phyloP scores from a whole-genome alignment of 2,888 invertebrate genomes.

The Isoperla grammatica region DNA sequence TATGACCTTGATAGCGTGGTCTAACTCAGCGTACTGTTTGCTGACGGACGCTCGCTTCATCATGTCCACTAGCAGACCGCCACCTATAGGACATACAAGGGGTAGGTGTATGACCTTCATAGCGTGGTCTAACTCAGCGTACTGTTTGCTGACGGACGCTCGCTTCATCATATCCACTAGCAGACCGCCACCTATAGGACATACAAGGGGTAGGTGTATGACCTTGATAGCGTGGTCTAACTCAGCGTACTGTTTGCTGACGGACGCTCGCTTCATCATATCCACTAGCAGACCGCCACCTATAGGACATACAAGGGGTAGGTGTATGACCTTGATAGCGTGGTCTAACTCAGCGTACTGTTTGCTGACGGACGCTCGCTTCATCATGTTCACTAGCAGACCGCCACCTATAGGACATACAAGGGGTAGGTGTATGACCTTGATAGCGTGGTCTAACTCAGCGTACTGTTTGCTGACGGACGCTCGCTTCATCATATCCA shows the following conservation, averaged over 20 bases:
- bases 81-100: slow-evolving; percentile 66
- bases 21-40: slow-evolving; percentile 86
- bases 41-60: slow-evolving; percentile 87
- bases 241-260: slow-evolving; percentile 86
- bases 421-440: too few relatives aligned
- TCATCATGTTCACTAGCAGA: slow-evolving; percentile 88
- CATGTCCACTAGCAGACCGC: slow-evolving; percentile 87
- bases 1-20: slow-evolving; percentile 86
- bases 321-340: slow-evolving; percentile 83
- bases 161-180: slow-evolving; percentile 90
- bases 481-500: slow-evolving; percentile 89
- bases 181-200: slow-evolving; percentile 76
- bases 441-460: slow-evolving; percentile 87
- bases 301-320: too few relatives aligned
- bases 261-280: slow-evolving; percentile 85
- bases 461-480: slow-evolving; percentile 85
- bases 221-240: slow-evolving; percentile 89
- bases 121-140: slow-evolving; percentile 86
- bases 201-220: too few relatives aligned
- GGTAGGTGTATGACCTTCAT: slow-evolving; percentile 86
- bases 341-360: slow-evolving; percentile 90
- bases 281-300: slow-evolving; percentile 91
- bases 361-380: slow-evolving; percentile 81
- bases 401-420: too few relatives aligned
- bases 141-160: slow-evolving; percentile 84